Percentiles rank a stretch among this genome's conserved stretches.
Evolutionary conservation across 2,113 vertebrate species (phyloP).

Genomic region (Datnioides undecimradiatus): DNA sequence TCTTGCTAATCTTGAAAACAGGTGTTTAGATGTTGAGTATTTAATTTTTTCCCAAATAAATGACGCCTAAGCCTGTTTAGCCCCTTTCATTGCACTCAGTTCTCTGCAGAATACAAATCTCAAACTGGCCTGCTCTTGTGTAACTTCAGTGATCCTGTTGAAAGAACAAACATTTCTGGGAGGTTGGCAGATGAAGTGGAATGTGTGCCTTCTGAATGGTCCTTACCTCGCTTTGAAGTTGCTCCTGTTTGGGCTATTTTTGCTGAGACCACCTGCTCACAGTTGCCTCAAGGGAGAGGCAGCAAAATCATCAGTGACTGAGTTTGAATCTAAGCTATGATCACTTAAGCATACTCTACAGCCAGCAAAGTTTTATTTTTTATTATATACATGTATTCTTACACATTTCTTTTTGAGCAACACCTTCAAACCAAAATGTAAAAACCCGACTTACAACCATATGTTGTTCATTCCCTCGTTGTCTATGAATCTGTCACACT

Average conservation of each 20-base stretch:
- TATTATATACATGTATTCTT: not conserved
- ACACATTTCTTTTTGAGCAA: not conserved
- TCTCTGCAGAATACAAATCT: constrained; percentile 30
- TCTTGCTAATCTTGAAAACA: constrained; percentile 17
- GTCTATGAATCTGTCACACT: not conserved
- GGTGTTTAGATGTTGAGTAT: not conserved
- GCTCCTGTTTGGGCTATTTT: constrained; percentile 45
- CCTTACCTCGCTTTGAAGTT: constrained; percentile 47
- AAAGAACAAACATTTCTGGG: constrained; percentile 16
- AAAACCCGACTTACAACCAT: not conserved
- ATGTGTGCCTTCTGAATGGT: constrained; percentile 51
- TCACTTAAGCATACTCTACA: not conserved
- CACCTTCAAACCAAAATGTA: not conserved
- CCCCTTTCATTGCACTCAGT: constrained; percentile 6
- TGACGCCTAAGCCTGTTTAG: not conserved
- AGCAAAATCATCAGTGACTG: constrained; percentile 43
- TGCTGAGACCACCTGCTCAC: constrained; percentile 47
- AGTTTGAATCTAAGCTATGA: constrained; percentile 12
- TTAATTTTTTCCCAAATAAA: constrained; percentile 9
- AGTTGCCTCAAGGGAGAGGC: constrained; percentile 20
- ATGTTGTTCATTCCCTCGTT: not conserved
- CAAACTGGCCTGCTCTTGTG: constrained; percentile 28
- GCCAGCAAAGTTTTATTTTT: not conserved
- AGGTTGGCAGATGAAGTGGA: constrained; percentile 49
- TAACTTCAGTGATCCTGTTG: constrained; percentile 21